Conservation (phyloP, 2,113 vertebrate species). For the Butastur rufipennis region DNA sequence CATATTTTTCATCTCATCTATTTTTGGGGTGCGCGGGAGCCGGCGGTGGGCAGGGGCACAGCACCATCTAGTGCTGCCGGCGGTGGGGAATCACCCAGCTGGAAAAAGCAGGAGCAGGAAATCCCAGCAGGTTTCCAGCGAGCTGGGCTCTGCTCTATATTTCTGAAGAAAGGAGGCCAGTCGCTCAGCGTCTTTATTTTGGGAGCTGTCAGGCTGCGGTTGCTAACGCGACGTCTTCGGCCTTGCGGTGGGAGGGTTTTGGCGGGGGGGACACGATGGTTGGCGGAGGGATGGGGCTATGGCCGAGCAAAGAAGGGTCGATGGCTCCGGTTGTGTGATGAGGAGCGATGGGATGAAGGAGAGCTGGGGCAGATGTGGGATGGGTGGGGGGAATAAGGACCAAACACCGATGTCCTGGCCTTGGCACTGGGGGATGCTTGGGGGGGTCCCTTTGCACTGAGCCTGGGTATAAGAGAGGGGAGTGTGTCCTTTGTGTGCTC, state of each 20-base stretch:
- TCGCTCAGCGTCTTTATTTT: background rate
- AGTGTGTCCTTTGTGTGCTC: background rate
- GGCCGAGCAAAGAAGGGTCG: rapidly evolving
- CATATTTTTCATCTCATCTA: rapidly evolving
- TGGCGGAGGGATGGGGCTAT: rapidly evolving
- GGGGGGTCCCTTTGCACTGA: no score
- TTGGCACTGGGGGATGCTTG: rapidly evolving
- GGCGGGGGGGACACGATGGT: rapidly evolving
- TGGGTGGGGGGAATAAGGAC: background rate
- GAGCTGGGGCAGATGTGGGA: background rate
- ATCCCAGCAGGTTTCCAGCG: background rate
- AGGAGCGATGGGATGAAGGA: background rate
- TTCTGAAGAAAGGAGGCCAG: background rate
- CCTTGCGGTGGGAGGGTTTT: background rate
- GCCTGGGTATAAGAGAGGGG: no score
- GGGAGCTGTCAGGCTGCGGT: background rate
- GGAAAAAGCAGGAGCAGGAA: background rate
- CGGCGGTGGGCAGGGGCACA: background rate
- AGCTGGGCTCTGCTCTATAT: background rate
- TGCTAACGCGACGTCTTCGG: background rate
- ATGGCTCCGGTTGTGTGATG: rapidly evolving
- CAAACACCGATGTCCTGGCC: rapidly evolving
- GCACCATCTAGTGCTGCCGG: background rate
- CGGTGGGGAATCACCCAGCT: background rate
- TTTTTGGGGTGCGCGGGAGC: background rate